A percentile compares a stretch with the other conserved stretches of the same genome.
Conservation (phyloP, 2,888 invertebrate species). For the Sacculina carcini region DNA sequence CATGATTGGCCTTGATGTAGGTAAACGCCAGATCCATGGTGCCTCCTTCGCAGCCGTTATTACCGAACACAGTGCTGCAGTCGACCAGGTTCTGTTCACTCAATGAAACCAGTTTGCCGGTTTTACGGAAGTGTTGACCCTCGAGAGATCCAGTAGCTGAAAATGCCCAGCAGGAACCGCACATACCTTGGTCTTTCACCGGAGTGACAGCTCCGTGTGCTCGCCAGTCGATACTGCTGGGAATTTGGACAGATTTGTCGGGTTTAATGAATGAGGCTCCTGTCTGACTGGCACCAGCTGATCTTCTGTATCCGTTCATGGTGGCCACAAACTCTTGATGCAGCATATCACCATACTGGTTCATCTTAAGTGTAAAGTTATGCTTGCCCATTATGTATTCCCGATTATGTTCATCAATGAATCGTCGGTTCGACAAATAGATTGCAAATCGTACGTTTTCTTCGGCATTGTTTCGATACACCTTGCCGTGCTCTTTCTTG, state of each 20-base stretch:
- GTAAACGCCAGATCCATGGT: conserved; percentile 55
- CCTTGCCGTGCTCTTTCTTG: conserved; percentile 22
- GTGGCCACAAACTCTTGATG: conserved; percentile 46
- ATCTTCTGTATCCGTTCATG: conserved; percentile 41
- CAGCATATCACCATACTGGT: conserved; percentile 62
- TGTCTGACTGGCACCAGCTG: background rate
- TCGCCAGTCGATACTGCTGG: conserved; percentile 19
- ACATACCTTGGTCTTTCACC: conserved; percentile 21
- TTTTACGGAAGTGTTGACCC: conserved; percentile 59
- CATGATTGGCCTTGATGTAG: conserved; percentile 53
- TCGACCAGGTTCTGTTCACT: conserved; percentile 81
- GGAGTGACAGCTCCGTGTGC: conserved; percentile 19
- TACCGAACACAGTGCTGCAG: conserved; percentile 55
- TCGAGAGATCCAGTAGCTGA: conserved; percentile 30
- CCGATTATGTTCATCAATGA: conserved; percentile 55
- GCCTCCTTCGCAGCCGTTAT: conserved; percentile 73
- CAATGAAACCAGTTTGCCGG: conserved; percentile 50
- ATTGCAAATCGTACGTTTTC: conserved; percentile 65
- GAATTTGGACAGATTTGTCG: conserved; percentile 7
- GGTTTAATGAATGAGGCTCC: conserved; percentile 4
- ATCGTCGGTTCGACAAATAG: conserved; percentile 59
- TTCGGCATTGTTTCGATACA: conserved; percentile 40
- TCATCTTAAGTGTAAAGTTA: conserved; percentile 16
- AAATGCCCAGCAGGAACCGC: conserved; percentile 29
- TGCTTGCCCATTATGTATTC: conserved; percentile 15